Base-by-base conservation (phyloP, 2,113 vertebrate species). In the Laticauda colubrina region DNA sequence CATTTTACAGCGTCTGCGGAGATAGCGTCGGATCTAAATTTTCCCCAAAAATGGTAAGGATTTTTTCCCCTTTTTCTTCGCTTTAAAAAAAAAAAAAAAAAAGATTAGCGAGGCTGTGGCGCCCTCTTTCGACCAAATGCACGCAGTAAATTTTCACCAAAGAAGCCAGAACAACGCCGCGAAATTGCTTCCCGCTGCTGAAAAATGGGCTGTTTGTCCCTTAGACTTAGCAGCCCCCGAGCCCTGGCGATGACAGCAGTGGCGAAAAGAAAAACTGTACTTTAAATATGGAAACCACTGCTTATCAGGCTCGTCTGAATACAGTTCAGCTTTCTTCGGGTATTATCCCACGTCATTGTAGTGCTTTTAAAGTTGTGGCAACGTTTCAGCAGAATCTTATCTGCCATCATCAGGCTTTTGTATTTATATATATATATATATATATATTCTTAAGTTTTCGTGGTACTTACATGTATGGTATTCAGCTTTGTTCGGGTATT, bases 111-210 rank as follows among this genome's bases (percentile, higher is more conserved):
- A 81, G 90, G 87, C 87, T 90, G 48, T 43, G 91, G 93, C 81
- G 93, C 93, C 93, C 93, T 94, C 93, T 94, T 48, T 92, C 51
- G 93, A 29, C 4, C 26, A 9, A 69, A 87, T 0, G 4, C 1
- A 6, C 20, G 5, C 57, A 54, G 43, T 88, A 34, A 43, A 21
- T 81, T 81, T 81, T 81, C 34, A 43, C 75, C 75, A 3, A 81
- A 81, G 18, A 81, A 18, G 20, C 75, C 21, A 39, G 24, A 81
- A 81, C 34, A 21, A 81, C 18, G 34, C 69, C 34, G 8, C 34
- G 75, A 43, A 21, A 81, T 81, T 81, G 34, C 39, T 20, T 5
- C n/a, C 75, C 75, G 34, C 18, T 21, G 34, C 18, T 81, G 75
- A 81, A 43, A 39, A 81, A 81, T 2, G 75, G 75, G 75, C 34